Base-by-base conservation (phyloP, 2,888 invertebrate genomes). In the Aspidapion aeneum region DNA sequence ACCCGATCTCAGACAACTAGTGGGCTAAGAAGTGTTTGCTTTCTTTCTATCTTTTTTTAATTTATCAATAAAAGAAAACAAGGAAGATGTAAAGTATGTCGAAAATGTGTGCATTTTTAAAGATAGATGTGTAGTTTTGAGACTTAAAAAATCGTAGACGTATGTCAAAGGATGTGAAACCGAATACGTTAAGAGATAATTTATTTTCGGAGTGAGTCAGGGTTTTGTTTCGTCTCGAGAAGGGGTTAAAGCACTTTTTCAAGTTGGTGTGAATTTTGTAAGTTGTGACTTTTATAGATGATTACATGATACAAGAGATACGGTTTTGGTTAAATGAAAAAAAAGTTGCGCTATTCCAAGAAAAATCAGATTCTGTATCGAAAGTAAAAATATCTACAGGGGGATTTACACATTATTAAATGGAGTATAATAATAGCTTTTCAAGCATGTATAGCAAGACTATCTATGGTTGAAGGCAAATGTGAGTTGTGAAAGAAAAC, bases 221-320 rank as follows among this genome's bases (percentile, higher is more conserved):
- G 35, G 12, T 35, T 35, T 35, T 12, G 3, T 35, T n/a, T n/a
- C n/a, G n/a, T n/a, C n/a, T n/a, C 12, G 12, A 35, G 35, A 56
- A 60, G 35, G 59, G 63, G 60, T 60, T 63, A 59, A 55, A 17
- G 60, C 21, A 55, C 60, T 55, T n/a, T n/a, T n/a, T n/a, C n/a
- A n/a, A n/a, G n/a, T n/a, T 35, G 35, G 35, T 35, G 35, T 35
- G 35, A 35, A 35, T 7, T 35, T n/a, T n/a, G n/a, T n/a, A n/a
- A n/a, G n/a, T n/a, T n/a, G n/a, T n/a, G n/a, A n/a, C n/a, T n/a
- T n/a, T n/a, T n/a, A n/a, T n/a, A n/a, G n/a, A n/a, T n/a, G n/a
- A n/a, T n/a, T n/a, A n/a, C n/a, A n/a, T n/a, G n/a, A n/a, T n/a
- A n/a, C n/a, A n/a, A n/a, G n/a, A n/a, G n/a, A n/a, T n/a, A n/a